These are phyloP conservation scores for Azorinus chamasolen DNA, from an alignment of 2,888 invertebrate genomes.

Conservation along the genomic window DNA sequence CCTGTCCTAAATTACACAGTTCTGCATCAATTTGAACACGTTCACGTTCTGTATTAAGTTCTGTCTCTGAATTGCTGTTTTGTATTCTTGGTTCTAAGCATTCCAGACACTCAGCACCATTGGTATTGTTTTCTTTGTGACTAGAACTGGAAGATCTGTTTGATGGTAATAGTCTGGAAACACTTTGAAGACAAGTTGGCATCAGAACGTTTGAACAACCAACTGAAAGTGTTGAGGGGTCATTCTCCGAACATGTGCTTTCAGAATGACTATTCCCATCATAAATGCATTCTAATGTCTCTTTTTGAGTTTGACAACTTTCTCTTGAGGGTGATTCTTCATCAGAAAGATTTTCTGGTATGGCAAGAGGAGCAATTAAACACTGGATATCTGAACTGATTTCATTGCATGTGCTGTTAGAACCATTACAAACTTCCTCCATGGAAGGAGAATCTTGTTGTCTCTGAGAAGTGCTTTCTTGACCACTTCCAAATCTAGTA, in stretches of 20 bases:
- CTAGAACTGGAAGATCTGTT: slow-evolving; percentile 16
- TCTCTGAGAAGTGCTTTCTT: neutral
- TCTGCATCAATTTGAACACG: slow-evolving; percentile 10
- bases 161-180: too few relatives aligned
- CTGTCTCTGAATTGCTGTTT: slow-evolving; percentile 7
- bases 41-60: slow-evolving; percentile 11
- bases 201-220: too few relatives aligned
- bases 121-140: slow-evolving; percentile 18
- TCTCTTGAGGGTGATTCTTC: slow-evolving; percentile 38
- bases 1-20: neutral
- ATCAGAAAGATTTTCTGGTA: slow-evolving; percentile 67
- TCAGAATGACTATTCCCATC: slow-evolving; percentile 2
- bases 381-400: slow-evolving; percentile 1
- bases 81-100: too few relatives aligned
- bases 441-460: neutral
- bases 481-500: too few relatives aligned
- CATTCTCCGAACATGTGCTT: neutral
- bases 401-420: neutral
- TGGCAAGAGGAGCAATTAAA: slow-evolving; percentile 60
- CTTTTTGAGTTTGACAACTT: too few relatives aligned
- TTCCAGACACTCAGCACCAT: slow-evolving; percentile 28
- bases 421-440: too few relatives aligned
- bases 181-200: too few relatives aligned
- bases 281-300: neutral
- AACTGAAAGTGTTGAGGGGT: too few relatives aligned